Evolutionary conservation across 2,113 vertebrate genomes (phyloP), one percentile per base, ranked within the genome.

Genomic region (Diadophis punctatus): DNA sequence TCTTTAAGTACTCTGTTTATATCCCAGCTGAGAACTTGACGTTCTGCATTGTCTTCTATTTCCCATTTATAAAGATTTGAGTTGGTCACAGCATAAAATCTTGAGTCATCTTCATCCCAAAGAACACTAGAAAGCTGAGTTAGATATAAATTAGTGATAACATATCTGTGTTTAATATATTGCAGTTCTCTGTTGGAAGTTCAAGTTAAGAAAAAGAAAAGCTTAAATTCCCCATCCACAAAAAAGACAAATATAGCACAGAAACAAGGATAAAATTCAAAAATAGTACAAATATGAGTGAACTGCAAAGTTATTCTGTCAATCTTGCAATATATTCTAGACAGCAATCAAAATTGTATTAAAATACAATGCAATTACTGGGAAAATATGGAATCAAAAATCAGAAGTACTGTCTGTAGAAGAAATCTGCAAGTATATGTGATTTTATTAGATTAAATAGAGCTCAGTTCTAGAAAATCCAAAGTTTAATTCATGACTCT

Each of bases 21-120:
- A 93, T 99, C 99, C 99, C 99, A 99, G 95, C 96, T 99, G 92
- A 98, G 92, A 80, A 97, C 94, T 46, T 98, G 99, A 87, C 96
- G 98, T 94, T 99, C 99, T 11, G 97, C 97, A 56, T 91, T 96
- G 93, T 98, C 98, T 25, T 98, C 98, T 92, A 99, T 94, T 96
- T 99, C 98, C 99, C 99, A 99, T 90, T 99, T 99, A 91, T 96
- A 98, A 74, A 99, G 96, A 55, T 94, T 98, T 90, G 98, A 98
- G 89, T 96, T 98, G 60, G 98, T 99, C 84, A 99, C 97, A 5
- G 98, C 97, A 94, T 99, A 99, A 91, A 99, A 98, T 53, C 95
- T 97, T 34, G 98, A 96, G 30, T 91, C 93, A n/a, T 97, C 96
- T 55, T 93, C 96, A 94, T 97, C 97, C 98, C 98, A 99, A 88